Percentiles rank a stretch among this genome's conserved stretches.
These are phyloP conservation scores for Urosaurus nigricauda DNA, from an alignment of 2,797 vertebrate species.

Conservation along the genomic window DNA sequence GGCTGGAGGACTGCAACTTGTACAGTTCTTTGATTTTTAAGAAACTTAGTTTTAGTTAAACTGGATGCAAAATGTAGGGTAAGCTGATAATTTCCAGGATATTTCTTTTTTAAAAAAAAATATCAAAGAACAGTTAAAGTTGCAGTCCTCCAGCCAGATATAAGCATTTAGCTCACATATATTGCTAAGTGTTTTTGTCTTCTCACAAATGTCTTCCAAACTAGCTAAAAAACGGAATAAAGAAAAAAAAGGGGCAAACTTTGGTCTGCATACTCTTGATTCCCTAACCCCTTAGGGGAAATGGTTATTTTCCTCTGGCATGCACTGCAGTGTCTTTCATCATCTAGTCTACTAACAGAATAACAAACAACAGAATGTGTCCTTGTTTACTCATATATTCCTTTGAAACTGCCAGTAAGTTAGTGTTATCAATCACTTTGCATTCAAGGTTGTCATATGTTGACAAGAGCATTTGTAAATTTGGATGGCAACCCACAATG, in stretches of 20 bases:
- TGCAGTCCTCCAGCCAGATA: too few species aligned
- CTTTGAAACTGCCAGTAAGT: constrained; percentile 14
- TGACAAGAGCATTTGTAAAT: constrained; percentile 34
- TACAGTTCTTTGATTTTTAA: too few species aligned
- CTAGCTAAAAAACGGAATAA: not conserved
- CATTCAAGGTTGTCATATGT: constrained; percentile 10
- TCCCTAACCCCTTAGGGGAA: not conserved
- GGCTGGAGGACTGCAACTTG: too few species aligned
- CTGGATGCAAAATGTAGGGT: too few species aligned
- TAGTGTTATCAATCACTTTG: constrained; percentile 37
- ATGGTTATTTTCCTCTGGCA: not conserved
- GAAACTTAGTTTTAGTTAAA: too few species aligned
- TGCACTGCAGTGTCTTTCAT: not conserved
- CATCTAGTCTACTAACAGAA: not conserved
- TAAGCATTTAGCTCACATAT: too few species aligned
- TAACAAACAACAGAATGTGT: constrained; percentile 6
- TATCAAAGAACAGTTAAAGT: too few species aligned
- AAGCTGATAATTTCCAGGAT: too few species aligned
- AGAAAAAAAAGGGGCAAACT: not conserved
- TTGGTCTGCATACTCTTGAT: not conserved
- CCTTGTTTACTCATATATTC: constrained; percentile 28
- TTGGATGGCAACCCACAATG: not conserved
- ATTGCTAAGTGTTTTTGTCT: not conserved
- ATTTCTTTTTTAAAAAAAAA: too few species aligned
- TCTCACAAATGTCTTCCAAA: not conserved